Percentiles rank a stretch among this genome's conserved stretches.
Conservation (phyloP, 2,888 invertebrate species). For the Dicranocentrus wangi region DNA sequence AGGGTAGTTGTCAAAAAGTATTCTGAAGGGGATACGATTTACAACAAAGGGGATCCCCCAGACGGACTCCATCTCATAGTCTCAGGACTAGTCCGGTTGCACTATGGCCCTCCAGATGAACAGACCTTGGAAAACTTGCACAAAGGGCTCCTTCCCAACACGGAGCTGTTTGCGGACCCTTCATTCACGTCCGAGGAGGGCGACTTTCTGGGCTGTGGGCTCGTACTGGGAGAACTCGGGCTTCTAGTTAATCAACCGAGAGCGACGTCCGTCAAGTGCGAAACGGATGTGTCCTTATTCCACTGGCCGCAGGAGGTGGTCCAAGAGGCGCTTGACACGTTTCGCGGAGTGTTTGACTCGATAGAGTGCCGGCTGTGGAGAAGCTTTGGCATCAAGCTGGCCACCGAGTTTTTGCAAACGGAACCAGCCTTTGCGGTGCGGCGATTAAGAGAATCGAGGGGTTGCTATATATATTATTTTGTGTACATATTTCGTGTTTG, state of each 20-base stretch:
- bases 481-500: too few relatives aligned
- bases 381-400: conserved; percentile 78
- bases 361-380: conserved; percentile 80
- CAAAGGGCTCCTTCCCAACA: conserved; percentile 78
- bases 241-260: conserved; percentile 78
- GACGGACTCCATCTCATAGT: conserved; percentile 76
- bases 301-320: conserved; percentile 70
- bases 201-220: conserved; percentile 79
- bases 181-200: conserved; percentile 76
- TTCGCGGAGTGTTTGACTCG: conserved; percentile 76
- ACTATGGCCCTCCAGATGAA: conserved; percentile 69
- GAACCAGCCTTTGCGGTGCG: conserved; percentile 74
- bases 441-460: too few relatives aligned
- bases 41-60: conserved; percentile 74
- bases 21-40: conserved; percentile 74
- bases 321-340: conserved; percentile 74
- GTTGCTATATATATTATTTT: too few relatives aligned
- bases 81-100: conserved; percentile 75
- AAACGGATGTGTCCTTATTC: conserved; percentile 78
- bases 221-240: conserved; percentile 80
- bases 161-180: conserved; percentile 77
- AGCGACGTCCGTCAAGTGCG: conserved; percentile 78
- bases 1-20: too few relatives aligned
- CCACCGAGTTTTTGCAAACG: conserved; percentile 77
- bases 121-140: too few relatives aligned